Base-by-base conservation (phyloP, 2,888 invertebrate species). In the Alitta virens region DNA sequence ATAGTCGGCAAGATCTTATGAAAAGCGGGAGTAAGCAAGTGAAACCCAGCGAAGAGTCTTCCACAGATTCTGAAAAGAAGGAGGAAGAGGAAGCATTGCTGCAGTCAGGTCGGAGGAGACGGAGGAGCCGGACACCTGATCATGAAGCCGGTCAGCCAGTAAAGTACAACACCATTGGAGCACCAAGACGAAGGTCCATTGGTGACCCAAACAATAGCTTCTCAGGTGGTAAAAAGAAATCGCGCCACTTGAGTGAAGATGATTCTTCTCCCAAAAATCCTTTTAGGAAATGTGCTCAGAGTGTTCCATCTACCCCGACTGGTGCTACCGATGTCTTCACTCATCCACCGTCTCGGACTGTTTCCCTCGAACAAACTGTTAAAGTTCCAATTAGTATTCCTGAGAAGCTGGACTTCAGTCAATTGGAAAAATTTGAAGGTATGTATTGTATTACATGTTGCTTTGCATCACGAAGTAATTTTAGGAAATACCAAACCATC, bases 381-480 rank as follows among this genome's bases (percentile, higher is more conserved):
- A 82, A 85, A 43, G 88, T 88, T 71, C 90, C 91, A 43, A 89
- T 89, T 81, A 90, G 89, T 79, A 89, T 92, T 63, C 91, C 91
- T 2, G 91, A 91, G 79, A 93, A 92, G 83, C 86, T 93, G 72
- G 90, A 92, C 84, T 91, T 91, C 82, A 88, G 89, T 76, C 86
- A 91, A 67, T 91, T 90, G 81, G 91, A 94, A 83, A 93, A 92
- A 83, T 94, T 94, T 84, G 93, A 94, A 89, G 94, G 94, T 93
- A 84, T 84, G 84, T 40, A 5, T 33, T 33, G 33, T 33, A n/a
- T 33, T 33, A 33, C 33, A 33, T n/a, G 33, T 33, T 33, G 33
- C 12, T 33, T 33, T 33, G 12, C 33, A n/a, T n/a, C n/a, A n/a
- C n/a, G n/a, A n/a, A n/a, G n/a, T 33, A 33, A 33, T 33, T 5